A percentile compares a stretch with the other conserved stretches of the same genome.
phyloP scores from a whole-genome alignment of 2,888 invertebrate genomes.

The Lamellibrachia columna region DNA sequence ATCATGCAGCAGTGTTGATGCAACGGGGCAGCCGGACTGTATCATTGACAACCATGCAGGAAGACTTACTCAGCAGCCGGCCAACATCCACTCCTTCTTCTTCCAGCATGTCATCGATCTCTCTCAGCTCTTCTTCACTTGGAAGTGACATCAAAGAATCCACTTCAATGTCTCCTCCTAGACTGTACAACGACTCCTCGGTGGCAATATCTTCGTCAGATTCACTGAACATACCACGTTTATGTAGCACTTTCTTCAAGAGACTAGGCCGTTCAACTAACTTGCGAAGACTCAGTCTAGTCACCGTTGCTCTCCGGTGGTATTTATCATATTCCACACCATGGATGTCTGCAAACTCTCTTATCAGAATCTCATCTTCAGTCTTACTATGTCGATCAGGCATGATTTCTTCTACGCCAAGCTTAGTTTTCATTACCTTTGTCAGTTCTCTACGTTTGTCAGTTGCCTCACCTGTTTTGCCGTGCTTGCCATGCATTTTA shows the following conservation, averaged over 20 bases:
- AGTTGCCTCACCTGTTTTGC: not conserved
- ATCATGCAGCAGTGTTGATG: not conserved
- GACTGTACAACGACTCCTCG: not conserved
- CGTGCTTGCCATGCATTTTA: not conserved
- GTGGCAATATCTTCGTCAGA: not conserved
- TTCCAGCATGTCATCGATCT: not conserved
- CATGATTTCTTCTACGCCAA: too few relatives aligned
- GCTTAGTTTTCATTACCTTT: not conserved
- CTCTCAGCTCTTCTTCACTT: not conserved
- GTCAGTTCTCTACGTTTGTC: not conserved
- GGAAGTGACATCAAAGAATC: not conserved
- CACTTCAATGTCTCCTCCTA: not conserved
- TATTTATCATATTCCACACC: not conserved
- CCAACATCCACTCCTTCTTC: not conserved
- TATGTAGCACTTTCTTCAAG: not conserved
- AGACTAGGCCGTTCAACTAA: not conserved
- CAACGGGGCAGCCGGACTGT: not conserved
- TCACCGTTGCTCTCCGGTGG: not conserved
- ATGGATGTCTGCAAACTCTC: not conserved
- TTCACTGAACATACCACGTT: not conserved
- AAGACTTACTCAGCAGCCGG: not conserved
- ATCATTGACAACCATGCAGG: not conserved
- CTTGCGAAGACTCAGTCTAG: not conserved
- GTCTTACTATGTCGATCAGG: not conserved
- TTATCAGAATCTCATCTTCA: not conserved